These are phyloP conservation scores for Labeo calbasu DNA, from an alignment of 2,797 vertebrate species.

Conservation along the genomic window DNA sequence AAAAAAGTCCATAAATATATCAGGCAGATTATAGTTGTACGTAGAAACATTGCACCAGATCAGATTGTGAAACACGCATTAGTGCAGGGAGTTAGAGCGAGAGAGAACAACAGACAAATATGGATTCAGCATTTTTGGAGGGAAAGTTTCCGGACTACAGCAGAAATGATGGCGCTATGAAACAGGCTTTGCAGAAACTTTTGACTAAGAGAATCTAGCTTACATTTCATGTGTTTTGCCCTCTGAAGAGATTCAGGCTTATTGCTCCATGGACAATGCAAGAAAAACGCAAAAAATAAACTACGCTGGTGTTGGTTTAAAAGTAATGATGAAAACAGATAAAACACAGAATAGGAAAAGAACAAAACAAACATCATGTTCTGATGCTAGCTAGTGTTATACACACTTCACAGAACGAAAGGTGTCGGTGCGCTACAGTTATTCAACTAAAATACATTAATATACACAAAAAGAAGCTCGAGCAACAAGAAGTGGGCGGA, in stretches of 20 bases:
- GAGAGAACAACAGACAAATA: not conserved
- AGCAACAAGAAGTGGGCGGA: not conserved
- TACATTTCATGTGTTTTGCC: slow-evolving; percentile 15
- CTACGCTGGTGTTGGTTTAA: slow-evolving; percentile 28
- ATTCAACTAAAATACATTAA: slow-evolving; percentile 49
- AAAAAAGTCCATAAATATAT: slow-evolving; percentile 72
- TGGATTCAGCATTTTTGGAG: slow-evolving; percentile 5
- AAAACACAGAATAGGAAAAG: not conserved
- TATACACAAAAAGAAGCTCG: slow-evolving; percentile 21
- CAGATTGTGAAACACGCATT: slow-evolving; percentile 77
- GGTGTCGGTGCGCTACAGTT: slow-evolving; percentile 41
- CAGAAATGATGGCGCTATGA: slow-evolving; percentile 44
- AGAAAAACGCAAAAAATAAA: slow-evolving; percentile 10
- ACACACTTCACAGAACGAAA: slow-evolving; percentile 28
- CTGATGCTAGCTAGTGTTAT: slow-evolving; percentile 16
- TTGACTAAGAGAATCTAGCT: slow-evolving; percentile 2
- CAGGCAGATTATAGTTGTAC: slow-evolving; percentile 61
- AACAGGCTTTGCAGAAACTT: slow-evolving; percentile 53
- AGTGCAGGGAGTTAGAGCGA: slow-evolving; percentile 68
- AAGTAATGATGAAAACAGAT: not conserved
- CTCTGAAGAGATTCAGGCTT: slow-evolving; percentile 67
- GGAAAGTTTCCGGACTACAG: slow-evolving; percentile 7
- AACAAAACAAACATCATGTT: not conserved
- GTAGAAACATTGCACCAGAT: slow-evolving; percentile 67
- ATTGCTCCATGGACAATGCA: slow-evolving; percentile 81